These are phyloP conservation scores for Axea sp. DNA, from an alignment of 2,888 invertebrate genomes.

Conservation along the genomic window DNA sequence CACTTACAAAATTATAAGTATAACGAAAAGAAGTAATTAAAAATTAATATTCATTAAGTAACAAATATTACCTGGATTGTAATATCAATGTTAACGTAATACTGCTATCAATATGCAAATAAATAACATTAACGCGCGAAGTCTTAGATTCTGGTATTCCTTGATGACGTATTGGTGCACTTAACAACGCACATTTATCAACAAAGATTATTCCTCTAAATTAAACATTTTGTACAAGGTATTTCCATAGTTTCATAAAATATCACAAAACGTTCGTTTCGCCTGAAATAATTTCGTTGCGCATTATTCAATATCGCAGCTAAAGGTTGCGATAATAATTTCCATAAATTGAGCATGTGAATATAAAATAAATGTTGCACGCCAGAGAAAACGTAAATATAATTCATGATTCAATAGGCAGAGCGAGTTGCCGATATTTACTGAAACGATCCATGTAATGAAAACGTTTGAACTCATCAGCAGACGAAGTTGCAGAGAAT, in stretches of 20 bases:
- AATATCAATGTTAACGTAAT: slow-evolving; percentile 49
- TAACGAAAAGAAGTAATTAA: slow-evolving; percentile 7
- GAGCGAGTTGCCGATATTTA: slow-evolving; percentile 4
- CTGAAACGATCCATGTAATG: slow-evolving; percentile 27
- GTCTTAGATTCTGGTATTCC: slow-evolving; percentile 4
- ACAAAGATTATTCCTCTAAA: slow-evolving; percentile 26
- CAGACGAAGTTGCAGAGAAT: slow-evolving; percentile 16
- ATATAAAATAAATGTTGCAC: slow-evolving; percentile 18
- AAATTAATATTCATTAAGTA: slow-evolving; percentile 10
- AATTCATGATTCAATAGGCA: slow-evolving; percentile 6
- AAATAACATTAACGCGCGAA: slow-evolving; percentile 37
- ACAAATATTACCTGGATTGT: slow-evolving; percentile 18
- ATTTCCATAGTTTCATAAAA: slow-evolving; percentile 16
- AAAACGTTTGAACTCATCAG: slow-evolving; percentile 29
- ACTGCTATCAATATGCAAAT: slow-evolving; percentile 44
- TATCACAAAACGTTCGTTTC: neutral
- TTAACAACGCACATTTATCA: slow-evolving; percentile 3
- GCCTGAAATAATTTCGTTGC: slow-evolving; percentile 10
- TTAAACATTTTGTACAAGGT: slow-evolving; percentile 49
- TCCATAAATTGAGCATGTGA: slow-evolving; percentile 32
- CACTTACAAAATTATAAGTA: slow-evolving; percentile 1
- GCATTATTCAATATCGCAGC: slow-evolving; percentile 33
- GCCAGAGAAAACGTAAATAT: slow-evolving; percentile 20
- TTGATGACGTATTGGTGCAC: neutral
- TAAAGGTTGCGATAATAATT: slow-evolving; percentile 7